Evolutionary conservation across 2,113 vertebrate species (phyloP).

Genomic region (Calidris pygmaea): DNA sequence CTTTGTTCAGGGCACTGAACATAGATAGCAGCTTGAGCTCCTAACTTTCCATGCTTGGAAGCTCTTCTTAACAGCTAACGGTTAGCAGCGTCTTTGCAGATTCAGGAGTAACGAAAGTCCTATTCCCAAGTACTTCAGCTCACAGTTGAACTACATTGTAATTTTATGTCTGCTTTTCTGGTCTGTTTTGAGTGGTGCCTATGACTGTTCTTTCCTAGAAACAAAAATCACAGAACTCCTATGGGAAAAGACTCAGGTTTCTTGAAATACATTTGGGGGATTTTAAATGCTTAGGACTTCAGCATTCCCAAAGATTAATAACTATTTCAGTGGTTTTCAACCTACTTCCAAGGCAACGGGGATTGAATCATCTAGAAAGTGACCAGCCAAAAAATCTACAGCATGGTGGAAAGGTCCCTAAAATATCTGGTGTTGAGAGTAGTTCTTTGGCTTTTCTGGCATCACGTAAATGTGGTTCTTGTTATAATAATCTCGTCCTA

Average conservation of each 20-base stretch:
- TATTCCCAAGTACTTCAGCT: background rate
- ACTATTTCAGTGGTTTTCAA: conserved; percentile 37
- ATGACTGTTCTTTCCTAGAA: background rate
- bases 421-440: conserved; percentile 15
- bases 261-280: conserved; percentile 9
- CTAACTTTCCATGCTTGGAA: background rate
- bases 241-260: background rate
- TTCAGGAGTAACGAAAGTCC: background rate
- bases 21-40: background rate
- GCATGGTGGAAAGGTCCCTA: background rate
- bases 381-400: conserved; percentile 36
- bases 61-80: background rate
- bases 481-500: background rate
- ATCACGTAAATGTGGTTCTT: background rate
- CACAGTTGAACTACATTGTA: background rate
- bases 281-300: background rate
- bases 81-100: background rate
- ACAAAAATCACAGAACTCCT: background rate
- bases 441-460: background rate
- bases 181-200: background rate
- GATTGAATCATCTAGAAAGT: conserved; percentile 39
- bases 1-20: background rate
- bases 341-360: conserved; percentile 1
- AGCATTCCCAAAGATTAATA: background rate
- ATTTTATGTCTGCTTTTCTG: background rate